Base-by-base conservation (phyloP, 2,797 vertebrate species). In the Chelidonichthys spinosus region DNA sequence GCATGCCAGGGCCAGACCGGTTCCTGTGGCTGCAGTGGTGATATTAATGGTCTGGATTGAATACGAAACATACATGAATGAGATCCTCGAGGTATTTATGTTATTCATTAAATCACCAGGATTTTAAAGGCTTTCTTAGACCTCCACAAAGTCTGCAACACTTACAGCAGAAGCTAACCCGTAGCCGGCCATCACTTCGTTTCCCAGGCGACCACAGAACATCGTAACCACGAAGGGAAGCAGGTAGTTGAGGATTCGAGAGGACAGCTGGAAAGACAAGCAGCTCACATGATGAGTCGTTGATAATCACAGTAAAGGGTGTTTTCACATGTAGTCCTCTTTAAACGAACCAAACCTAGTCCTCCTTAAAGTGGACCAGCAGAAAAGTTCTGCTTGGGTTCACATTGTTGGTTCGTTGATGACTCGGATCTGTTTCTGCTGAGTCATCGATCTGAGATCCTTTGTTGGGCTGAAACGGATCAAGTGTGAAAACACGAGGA, bases 31-130 rank as follows among this genome's bases (percentile, higher is more conserved):
- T 69, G 94, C 91, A 33, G 96, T 95, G 0, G 94, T 95, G 3
- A 98, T 87, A 3, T 97, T 98, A 64, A 98, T 95, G 40, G 95
- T 94, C 97, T 98, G 90, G 17, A 93, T 89, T 59, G 2, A 69
- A 76, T 2, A 78, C 37, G 7, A 74, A 72, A 77, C 43, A 73
- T 7, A 50, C 7, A 15, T 58, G 3, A 66, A 64, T 70, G 1
- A 69, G n/a, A n/a, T n/a, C n/a, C n/a, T n/a, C n/a, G n/a, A n/a
- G 44, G 1, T 25, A 25, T 25, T 25, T 25, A 25, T 25, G 2
- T 1, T 52, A 52, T 67, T 78, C 40, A 78, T 77, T 49, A 69
- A 61, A 69, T 69, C n/a, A 74, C 49, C 14, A 52, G 11, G 36
- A 25, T 25, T 25, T 25, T 25, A 25, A 25, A 25, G 25, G 25